phyloP scores from a whole-genome alignment of 2,113 vertebrate species.

The Athene cunicularia region DNA sequence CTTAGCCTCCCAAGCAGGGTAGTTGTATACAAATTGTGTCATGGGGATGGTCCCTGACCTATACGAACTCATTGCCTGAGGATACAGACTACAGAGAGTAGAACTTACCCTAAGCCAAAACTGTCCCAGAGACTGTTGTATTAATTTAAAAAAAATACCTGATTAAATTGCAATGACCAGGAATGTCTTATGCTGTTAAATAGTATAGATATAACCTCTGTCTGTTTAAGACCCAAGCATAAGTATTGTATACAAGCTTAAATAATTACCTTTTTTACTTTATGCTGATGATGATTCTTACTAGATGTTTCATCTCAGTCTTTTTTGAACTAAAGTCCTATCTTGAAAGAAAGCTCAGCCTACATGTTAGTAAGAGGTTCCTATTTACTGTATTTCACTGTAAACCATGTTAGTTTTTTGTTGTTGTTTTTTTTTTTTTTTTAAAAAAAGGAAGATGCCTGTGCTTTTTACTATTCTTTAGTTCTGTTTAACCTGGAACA shows the following conservation, averaged over 20 bases:
- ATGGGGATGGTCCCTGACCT: background rate
- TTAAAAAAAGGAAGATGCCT: background rate
- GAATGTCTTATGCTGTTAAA: background rate
- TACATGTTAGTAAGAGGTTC: background rate
- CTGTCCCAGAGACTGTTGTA: rapidly evolving
- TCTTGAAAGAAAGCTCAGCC: background rate
- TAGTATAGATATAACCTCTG: background rate
- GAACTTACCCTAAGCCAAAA: rapidly evolving
- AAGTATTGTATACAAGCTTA: background rate
- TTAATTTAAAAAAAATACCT: background rate
- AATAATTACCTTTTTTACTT: background rate
- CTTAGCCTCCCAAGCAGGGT: background rate
- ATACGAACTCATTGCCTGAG: background rate
- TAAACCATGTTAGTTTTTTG: background rate
- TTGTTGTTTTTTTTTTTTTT: too few relatives aligned
- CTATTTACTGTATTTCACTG: background rate
- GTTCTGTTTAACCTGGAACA: background rate
- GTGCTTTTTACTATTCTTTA: background rate
- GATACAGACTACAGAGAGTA: rapidly evolving
- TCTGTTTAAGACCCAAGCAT: background rate
- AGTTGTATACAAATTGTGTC: background rate
- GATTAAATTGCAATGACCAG: background rate
- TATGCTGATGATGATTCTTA: background rate
- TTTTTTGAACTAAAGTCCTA: background rate
- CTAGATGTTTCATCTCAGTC: background rate